phyloP scores from a whole-genome alignment of 2,797 vertebrate species.

The Emydoidea blandingii region DNA sequence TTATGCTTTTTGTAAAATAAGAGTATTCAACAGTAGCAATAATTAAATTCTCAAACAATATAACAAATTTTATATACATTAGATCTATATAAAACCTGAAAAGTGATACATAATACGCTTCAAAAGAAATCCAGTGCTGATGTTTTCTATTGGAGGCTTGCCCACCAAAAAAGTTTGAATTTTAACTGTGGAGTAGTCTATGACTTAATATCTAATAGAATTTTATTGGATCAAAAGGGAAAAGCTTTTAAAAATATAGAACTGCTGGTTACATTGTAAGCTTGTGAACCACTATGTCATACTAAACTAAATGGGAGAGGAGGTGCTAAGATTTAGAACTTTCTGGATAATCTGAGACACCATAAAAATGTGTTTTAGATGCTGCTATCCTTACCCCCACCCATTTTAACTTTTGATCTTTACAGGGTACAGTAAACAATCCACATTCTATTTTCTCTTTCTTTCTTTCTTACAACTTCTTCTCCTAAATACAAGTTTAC shows the following conservation, averaged over 20 bases:
- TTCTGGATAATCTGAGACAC: neutral
- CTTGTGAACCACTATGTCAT: neutral
- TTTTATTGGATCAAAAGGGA: slow-evolving; percentile 1
- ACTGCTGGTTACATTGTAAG: neutral
- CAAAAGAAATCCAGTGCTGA: neutral
- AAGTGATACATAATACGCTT: neutral
- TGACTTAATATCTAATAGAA: neutral
- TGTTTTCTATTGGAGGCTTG: neutral
- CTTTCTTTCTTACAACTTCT: neutral
- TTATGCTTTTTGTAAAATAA: neutral
- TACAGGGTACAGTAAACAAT: neutral
- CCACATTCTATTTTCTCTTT: neutral
- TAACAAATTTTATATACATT: fast-evolving
- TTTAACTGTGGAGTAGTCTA: neutral
- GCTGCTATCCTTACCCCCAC: neutral
- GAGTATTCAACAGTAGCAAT: neutral
- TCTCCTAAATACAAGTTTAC: neutral
- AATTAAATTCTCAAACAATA: neutral
- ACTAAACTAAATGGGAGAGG: neutral
- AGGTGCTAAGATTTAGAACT: neutral
- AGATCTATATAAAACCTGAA: neutral
- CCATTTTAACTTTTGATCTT: neutral
- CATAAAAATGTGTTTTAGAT: neutral
- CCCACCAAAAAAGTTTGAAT: neutral
- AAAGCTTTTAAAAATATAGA: neutral